phyloP scores from a whole-genome alignment of 2,113 vertebrate species.

The Potamarius usumacintae region DNA sequence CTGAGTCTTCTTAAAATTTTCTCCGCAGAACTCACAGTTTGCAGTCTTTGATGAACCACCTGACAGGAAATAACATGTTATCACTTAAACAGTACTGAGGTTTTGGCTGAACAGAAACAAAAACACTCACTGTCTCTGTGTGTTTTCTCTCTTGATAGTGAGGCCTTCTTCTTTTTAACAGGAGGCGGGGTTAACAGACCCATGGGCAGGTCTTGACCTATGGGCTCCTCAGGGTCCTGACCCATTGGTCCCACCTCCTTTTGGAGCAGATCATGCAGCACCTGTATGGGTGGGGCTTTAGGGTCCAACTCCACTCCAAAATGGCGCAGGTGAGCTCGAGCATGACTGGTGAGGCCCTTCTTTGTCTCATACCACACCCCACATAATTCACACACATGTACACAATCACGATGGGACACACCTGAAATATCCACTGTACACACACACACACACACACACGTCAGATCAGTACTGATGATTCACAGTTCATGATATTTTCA shows the following conservation, averaged over 20 bases:
- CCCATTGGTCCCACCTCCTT: slow-evolving; percentile 69
- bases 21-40: slow-evolving; percentile 72
- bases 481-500: not conserved
- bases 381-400: slow-evolving; percentile 84
- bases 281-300: slow-evolving; percentile 81
- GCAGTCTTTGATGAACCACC: slow-evolving; percentile 41
- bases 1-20: slow-evolving; percentile 77
- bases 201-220: slow-evolving; percentile 22
- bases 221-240: slow-evolving; percentile 34
- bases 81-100: not conserved
- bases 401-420: slow-evolving; percentile 67
- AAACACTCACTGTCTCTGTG: not conserved
- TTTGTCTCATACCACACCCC: slow-evolving; percentile 89
- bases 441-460: not conserved
- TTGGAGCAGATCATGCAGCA: slow-evolving; percentile 83
- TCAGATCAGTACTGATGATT: not conserved
- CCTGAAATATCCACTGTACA: slow-evolving; percentile 73
- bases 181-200: slow-evolving; percentile 50
- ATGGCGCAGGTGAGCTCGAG: slow-evolving; percentile 84
- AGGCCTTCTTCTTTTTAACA: slow-evolving; percentile 17
- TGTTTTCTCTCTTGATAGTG: not conserved
- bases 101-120: not conserved
- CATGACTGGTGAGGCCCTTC: slow-evolving; percentile 84
- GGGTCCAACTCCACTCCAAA: slow-evolving; percentile 80
- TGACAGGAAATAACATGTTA: slow-evolving; percentile 50